Conservation (phyloP, 2,888 invertebrate species). For the Hydraecia micacea region DNA sequence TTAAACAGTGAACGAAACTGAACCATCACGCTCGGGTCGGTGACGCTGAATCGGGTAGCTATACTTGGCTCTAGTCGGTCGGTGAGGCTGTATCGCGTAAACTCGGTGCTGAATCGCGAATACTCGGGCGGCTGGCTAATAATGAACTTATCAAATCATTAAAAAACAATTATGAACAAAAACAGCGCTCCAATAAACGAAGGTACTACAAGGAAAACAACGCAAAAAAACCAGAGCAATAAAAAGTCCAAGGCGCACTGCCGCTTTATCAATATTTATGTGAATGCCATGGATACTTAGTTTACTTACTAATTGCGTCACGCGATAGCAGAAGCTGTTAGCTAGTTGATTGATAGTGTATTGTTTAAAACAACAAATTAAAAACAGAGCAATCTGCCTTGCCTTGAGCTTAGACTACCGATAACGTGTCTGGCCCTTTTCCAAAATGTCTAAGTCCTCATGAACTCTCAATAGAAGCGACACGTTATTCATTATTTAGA, state of each 20-base stretch:
- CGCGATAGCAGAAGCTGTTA: neutral
- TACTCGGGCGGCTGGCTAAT: no score
- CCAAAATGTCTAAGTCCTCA: neutral
- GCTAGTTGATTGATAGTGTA: neutral
- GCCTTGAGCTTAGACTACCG: neutral
- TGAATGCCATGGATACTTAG: neutral
- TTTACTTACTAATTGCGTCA: neutral
- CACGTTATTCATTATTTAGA: neutral
- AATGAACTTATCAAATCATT: no score
- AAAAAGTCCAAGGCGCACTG: neutral
- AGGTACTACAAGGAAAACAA: neutral
- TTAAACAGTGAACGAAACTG: no score
- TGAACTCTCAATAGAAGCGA: neutral
- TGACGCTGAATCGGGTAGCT: no score
- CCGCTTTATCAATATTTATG: slow-evolving; percentile 28
- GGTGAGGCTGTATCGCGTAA: no score
- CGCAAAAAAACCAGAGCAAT: neutral
- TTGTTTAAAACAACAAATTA: slow-evolving; percentile 12
- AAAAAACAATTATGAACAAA: neutral
- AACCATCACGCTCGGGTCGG: no score
- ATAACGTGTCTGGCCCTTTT: no score
- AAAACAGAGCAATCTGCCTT: neutral
- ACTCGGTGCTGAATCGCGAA: no score
- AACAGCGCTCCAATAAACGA: neutral
- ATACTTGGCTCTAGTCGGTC: no score